Conservation (phyloP, 2,888 invertebrate genomes). For the Laothoe populi region DNA sequence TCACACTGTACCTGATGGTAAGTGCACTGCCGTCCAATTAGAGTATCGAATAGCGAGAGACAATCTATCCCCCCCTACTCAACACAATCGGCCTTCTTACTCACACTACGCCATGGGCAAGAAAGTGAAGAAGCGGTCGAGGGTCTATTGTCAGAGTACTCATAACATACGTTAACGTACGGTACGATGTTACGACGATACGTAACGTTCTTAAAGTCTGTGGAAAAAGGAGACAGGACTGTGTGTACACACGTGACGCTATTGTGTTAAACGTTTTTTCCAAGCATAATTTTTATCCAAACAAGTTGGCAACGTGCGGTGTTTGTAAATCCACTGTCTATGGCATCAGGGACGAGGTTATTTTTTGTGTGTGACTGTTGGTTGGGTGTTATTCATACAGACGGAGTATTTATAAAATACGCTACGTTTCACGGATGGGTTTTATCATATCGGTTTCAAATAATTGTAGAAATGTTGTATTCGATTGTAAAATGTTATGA, state of each 20-base stretch:
- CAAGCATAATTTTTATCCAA: conserved; percentile 22
- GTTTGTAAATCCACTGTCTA: conserved; percentile 53
- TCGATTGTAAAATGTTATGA: not conserved
- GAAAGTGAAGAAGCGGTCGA: too few relatives aligned
- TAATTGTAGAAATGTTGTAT: not conserved
- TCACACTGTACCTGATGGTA: too few relatives aligned
- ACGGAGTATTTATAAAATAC: not conserved
- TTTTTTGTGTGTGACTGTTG: too few relatives aligned
- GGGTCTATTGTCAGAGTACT: too few relatives aligned
- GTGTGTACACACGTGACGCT: not conserved
- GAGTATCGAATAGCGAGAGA: too few relatives aligned
- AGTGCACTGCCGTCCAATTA: too few relatives aligned
- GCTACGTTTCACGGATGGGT: not conserved
- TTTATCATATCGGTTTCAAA: not conserved
- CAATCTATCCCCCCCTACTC: too few relatives aligned
- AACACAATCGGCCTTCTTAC: too few relatives aligned
- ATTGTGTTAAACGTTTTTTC: not conserved
- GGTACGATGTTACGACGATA: too few relatives aligned
- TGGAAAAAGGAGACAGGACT: not conserved
- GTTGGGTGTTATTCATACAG: not conserved
- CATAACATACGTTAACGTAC: too few relatives aligned
- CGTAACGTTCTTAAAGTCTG: not conserved
- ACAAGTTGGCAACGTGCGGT: conserved; percentile 36
- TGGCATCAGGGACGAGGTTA: conserved; percentile 29
- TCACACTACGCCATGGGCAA: too few relatives aligned